phyloP scores from a whole-genome alignment of 2,888 invertebrate species.

The Cataglyphis altisquamis region DNA sequence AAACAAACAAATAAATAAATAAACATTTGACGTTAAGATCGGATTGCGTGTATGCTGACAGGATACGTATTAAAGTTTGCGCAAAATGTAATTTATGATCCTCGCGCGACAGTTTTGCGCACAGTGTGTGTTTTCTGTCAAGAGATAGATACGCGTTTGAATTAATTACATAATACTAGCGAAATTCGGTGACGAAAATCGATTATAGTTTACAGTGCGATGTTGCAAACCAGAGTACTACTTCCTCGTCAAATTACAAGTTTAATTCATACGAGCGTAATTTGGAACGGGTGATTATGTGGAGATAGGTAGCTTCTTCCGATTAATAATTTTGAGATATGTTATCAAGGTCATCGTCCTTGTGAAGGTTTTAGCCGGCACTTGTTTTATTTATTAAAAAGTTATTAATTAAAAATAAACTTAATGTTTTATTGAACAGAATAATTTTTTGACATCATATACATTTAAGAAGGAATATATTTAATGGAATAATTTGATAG shows the following conservation, averaged over 20 bases:
- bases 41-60: not conserved
- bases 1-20: not conserved
- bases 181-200: slow-evolving; percentile 29
- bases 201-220: not conserved
- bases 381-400: too few relatives aligned
- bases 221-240: not conserved
- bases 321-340: too few relatives aligned
- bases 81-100: not conserved
- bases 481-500: too few relatives aligned
- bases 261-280: slow-evolving; percentile 19
- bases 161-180: slow-evolving; percentile 28
- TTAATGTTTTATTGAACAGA: too few relatives aligned
- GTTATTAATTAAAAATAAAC: too few relatives aligned
- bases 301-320: too few relatives aligned
- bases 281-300: not conserved
- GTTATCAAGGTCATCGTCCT: too few relatives aligned
- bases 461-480: too few relatives aligned
- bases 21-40: slow-evolving; percentile 16
- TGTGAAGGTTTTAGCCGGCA: too few relatives aligned
- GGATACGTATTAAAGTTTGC: slow-evolving; percentile 21
- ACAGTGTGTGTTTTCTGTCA: not conserved
- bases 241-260: slow-evolving; percentile 33
- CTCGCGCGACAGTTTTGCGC: not conserved
- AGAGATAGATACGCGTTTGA: slow-evolving; percentile 21
- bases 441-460: too few relatives aligned